These are phyloP conservation scores for Channa argus DNA, from an alignment of 2,113 vertebrate genomes.

Conservation along the genomic window DNA sequence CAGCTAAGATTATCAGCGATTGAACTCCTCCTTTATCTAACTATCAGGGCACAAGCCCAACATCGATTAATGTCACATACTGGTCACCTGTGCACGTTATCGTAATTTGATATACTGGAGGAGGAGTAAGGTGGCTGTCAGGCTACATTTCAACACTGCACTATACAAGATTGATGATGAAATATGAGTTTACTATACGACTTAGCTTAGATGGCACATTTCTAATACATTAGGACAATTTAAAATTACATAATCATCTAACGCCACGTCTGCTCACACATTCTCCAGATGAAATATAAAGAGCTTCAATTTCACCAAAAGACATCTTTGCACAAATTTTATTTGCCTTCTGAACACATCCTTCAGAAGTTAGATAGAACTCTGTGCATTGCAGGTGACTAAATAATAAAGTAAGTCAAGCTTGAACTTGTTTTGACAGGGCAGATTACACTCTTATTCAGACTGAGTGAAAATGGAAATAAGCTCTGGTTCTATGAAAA, in stretches of 20 bases:
- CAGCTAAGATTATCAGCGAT: slow-evolving; percentile 63
- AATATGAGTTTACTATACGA: slow-evolving; percentile 7
- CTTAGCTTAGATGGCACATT: not conserved
- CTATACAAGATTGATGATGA: slow-evolving; percentile 38
- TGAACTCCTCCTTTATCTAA: slow-evolving; percentile 51
- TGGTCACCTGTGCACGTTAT: slow-evolving; percentile 51
- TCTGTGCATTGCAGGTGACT: not conserved
- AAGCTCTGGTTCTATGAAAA: not conserved
- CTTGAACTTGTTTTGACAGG: not conserved
- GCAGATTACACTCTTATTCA: not conserved
- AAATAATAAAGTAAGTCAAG: not conserved
- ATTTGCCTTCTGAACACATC: not conserved
- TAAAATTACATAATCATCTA: not conserved
- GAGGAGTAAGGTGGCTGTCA: slow-evolving; percentile 17
- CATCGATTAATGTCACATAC: slow-evolving; percentile 53
- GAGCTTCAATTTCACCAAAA: not conserved
- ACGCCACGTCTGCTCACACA: not conserved
- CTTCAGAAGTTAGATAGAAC: not conserved
- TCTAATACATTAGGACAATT: not conserved
- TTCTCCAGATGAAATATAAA: not conserved
- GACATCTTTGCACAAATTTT: not conserved
- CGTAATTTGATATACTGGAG: slow-evolving; percentile 32
- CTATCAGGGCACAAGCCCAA: slow-evolving; percentile 25
- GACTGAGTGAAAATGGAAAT: not conserved
- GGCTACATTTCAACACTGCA: slow-evolving; percentile 29